These are phyloP conservation scores for Monarcha castaneiventris DNA, from an alignment of 2,113 vertebrate species.

Conservation along the genomic window DNA sequence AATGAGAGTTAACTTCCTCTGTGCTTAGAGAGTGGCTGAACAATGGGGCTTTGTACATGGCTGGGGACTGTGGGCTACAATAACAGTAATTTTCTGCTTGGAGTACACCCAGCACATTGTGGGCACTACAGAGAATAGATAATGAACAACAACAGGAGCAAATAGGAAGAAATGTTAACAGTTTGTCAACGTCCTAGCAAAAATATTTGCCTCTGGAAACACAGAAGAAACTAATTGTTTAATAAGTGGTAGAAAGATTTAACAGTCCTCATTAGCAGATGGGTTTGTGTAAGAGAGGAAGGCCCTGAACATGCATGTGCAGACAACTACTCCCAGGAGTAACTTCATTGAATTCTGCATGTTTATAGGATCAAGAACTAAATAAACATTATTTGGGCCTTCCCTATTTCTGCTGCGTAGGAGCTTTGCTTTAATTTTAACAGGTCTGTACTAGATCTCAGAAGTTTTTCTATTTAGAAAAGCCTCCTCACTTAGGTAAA, in stretches of 20 bases:
- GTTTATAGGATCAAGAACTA: neutral
- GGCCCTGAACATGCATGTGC: neutral
- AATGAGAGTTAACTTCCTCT: slow-evolving; percentile 27
- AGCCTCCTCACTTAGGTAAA: neutral
- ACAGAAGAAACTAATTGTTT: slow-evolving; percentile 22
- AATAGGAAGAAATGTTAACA: slow-evolving; percentile 28
- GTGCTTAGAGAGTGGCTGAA: neutral
- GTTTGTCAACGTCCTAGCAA: neutral
- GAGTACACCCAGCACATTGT: slow-evolving; percentile 38
- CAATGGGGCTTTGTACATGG: neutral
- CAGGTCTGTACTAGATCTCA: neutral
- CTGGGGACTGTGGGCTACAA: slow-evolving; percentile 8
- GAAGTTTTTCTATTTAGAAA: neutral
- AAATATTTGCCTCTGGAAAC: slow-evolving; percentile 52
- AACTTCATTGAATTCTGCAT: neutral
- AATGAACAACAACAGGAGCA: slow-evolving; percentile 26
- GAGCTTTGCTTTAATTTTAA: neutral
- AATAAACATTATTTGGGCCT: neutral
- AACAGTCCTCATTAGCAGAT: neutral
- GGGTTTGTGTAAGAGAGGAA: neutral
- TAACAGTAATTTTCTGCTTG: slow-evolving; percentile 53
- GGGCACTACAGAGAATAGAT: slow-evolving; percentile 18
- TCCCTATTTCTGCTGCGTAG: neutral
- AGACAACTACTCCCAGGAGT: neutral
- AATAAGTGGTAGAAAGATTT: neutral